Base-by-base conservation (phyloP, 2,888 invertebrate genomes). In the Clunio marinus region DNA sequence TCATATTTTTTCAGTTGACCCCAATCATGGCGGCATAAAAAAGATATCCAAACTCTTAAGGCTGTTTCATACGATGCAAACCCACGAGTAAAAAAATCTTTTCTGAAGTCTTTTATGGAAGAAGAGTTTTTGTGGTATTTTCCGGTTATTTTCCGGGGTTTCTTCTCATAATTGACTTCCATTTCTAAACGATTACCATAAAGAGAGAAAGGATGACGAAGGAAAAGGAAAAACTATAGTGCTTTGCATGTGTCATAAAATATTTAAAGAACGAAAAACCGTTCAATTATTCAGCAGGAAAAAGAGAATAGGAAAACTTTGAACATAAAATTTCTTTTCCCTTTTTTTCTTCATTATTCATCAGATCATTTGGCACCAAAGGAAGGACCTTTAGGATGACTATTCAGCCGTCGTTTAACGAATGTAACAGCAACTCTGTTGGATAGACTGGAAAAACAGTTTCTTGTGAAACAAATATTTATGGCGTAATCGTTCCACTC, bases 1-100 rank as follows among this genome's bases (percentile, higher is more conserved):
- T 51, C 51, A 51, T 51, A 7, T 32, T 32, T 51, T 51, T 51
- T 41, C 10, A 15, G 10, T 10, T 28, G 59, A 59, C 59, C 59
- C 20, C 59, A 59, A 59, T 59, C 59, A 59, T 28, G 4, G 22
- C 46, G 7, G 10, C 2, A 17, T 17, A 51, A 17, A 24, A 51
- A 51, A 51, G 17, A 13, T n/a, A 13, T 41, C 41, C 41, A 41
- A 13, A 2, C n/a, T 15, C 15, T 15, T 15, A 5, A 15, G 41
- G 41, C 41, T 41, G 41, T n/a, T 41, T n/a, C 15, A 2, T 10
- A 10, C 10, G n/a, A 32, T 32, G 41, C 41, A 41, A n/a, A n/a
- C n/a, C n/a, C n/a, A n/a, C n/a, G n/a, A n/a, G 41, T 15, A 41
- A 41, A 41, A n/a, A 41, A 41, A 2, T 41, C 41, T 41, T 41